phyloP scores from a whole-genome alignment of 2,888 invertebrate genomes.

The Podotricha telesiphe region DNA sequence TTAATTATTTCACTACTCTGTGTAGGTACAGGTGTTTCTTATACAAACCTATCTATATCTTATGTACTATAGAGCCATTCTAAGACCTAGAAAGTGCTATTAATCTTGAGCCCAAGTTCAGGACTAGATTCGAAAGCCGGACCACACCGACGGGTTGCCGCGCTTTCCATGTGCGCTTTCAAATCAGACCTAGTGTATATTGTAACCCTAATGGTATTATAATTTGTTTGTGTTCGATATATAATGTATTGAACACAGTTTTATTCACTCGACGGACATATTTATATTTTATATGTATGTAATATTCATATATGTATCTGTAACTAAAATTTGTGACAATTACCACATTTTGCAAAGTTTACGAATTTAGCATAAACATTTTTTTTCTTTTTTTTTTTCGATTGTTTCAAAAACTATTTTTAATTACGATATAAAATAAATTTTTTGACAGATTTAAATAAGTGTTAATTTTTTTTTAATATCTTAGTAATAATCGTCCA shows the following conservation, averaged over 20 bases:
- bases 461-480: too few species aligned
- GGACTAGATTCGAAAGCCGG: slow-evolving; percentile 72
- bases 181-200: slow-evolving; percentile 59
- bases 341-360: too few species aligned
- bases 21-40: neutral
- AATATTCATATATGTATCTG: too few species aligned
- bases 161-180: slow-evolving; percentile 77
- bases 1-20: neutral
- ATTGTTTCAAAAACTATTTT: too few species aligned
- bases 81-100: slow-evolving; percentile 66
- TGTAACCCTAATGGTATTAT: slow-evolving; percentile 52
- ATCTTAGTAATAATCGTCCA: neutral
- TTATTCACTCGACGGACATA: neutral
- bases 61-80: slow-evolving; percentile 23
- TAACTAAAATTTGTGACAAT: too few species aligned
- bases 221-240: neutral
- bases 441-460: neutral
- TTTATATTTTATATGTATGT: neutral
- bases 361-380: too few species aligned
- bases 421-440: neutral
- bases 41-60: neutral
- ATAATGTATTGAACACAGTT: neutral
- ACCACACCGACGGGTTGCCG: slow-evolving; percentile 57
- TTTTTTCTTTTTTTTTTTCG: too few species aligned
- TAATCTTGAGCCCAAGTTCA: slow-evolving; percentile 52